Evolutionary conservation across 2,888 invertebrate species (phyloP).

Genomic region (Rotaria socialis): DNA sequence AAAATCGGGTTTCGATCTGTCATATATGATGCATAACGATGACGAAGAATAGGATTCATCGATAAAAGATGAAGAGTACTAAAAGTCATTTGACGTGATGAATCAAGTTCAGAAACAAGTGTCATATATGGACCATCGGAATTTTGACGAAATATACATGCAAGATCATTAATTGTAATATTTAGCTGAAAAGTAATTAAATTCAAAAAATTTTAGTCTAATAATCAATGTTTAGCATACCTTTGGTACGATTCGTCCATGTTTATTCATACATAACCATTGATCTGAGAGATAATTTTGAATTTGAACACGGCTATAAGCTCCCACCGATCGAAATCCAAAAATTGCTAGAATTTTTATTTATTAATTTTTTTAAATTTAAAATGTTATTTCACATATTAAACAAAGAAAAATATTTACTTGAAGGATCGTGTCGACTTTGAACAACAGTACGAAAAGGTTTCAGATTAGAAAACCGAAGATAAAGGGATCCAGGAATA

Average conservation of each 20-base stretch:
- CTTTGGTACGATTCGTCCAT: neutral
- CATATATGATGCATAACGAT: neutral
- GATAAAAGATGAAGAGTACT: neutral
- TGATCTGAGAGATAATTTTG: neutral
- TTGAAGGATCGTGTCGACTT: slow-evolving; percentile 22
- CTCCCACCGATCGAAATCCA: slow-evolving; percentile 4
- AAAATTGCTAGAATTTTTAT: neutral
- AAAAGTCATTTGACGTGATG: slow-evolving; percentile 15
- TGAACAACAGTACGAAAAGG: neutral
- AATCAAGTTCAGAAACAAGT: slow-evolving; percentile 22
- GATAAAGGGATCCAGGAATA: slow-evolving; percentile 15
- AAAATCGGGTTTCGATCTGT: neutral
- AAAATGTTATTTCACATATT: no score
- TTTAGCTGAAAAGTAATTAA: neutral
- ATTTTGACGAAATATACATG: slow-evolving; percentile 31
- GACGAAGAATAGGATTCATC: neutral
- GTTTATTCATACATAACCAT: slow-evolving; percentile 29
- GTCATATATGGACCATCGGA: neutral
- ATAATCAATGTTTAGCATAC: neutral
- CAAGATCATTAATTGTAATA: neutral
- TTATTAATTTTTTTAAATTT: no score
- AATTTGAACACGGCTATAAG: slow-evolving; percentile 32
- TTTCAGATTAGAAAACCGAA: neutral
- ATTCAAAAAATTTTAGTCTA: neutral
- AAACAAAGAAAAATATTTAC: neutral